These are phyloP conservation scores for Nomada hirtipes DNA, from an alignment of 2,888 invertebrate genomes.

Conservation along the genomic window DNA sequence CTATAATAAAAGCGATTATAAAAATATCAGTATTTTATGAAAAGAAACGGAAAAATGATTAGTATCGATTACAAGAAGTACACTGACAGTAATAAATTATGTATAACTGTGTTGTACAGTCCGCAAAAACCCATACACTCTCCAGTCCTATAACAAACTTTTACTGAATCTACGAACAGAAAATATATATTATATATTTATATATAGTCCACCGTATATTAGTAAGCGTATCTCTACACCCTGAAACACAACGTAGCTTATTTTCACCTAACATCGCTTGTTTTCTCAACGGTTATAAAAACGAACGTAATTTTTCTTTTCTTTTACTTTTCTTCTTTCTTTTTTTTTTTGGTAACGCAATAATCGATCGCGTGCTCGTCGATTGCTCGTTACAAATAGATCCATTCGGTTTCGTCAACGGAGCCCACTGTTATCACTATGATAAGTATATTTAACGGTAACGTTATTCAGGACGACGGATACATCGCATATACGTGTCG, in stretches of 20 bases:
- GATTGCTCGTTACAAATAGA: slow-evolving; percentile 29
- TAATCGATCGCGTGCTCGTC: neutral
- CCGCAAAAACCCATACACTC: slow-evolving; percentile 21
- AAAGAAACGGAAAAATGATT: slow-evolving; percentile 18
- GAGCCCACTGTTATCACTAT: slow-evolving; percentile 7
- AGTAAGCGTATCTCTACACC: slow-evolving; percentile 29
- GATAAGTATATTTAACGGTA: slow-evolving; percentile 20
- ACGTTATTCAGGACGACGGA: slow-evolving; percentile 6
- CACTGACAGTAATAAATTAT: slow-evolving; percentile 32
- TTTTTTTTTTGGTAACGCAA: slow-evolving; percentile 11
- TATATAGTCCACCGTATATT: slow-evolving; percentile 15
- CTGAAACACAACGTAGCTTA: slow-evolving; percentile 35
- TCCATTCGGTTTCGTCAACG: slow-evolving; percentile 26
- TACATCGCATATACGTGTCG: no score
- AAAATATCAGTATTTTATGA: slow-evolving; percentile 48
- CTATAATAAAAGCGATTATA: slow-evolving; percentile 53
- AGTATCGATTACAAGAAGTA: slow-evolving; percentile 41
- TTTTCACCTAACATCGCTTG: slow-evolving; percentile 8
- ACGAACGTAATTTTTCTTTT: slow-evolving; percentile 16
- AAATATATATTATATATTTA: slow-evolving; percentile 17
- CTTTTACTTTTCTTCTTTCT: neutral
- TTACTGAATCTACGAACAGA: slow-evolving; percentile 20
- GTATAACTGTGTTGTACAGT: slow-evolving; percentile 28
- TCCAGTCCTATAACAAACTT: slow-evolving; percentile 29
- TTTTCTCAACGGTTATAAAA: slow-evolving; percentile 22